These are phyloP conservation scores for Archips crataeganus DNA, from an alignment of 2,888 invertebrate genomes.

Conservation along the genomic window DNA sequence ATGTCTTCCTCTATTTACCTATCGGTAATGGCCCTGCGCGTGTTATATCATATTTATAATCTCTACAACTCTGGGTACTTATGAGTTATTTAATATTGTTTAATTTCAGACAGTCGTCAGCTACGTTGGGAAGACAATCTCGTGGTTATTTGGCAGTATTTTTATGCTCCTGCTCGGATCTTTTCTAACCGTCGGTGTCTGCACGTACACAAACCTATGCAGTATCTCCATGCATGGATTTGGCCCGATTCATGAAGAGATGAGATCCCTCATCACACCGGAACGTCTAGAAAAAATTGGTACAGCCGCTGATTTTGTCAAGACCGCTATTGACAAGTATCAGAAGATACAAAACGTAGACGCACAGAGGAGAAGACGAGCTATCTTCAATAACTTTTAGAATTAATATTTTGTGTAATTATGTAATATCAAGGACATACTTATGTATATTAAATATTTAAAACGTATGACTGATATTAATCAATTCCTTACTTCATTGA, in stretches of 20 bases:
- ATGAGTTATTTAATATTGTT: background rate
- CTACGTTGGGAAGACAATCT: constrained; percentile 67
- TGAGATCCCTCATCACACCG: constrained; percentile 85
- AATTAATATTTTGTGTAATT: background rate
- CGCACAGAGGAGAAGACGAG: constrained; percentile 57
- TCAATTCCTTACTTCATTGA: no score
- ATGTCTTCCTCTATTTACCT: background rate
- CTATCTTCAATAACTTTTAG: constrained; percentile 46
- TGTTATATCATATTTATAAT: background rate
- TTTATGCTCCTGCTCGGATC: constrained; percentile 83
- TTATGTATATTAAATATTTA: no score
- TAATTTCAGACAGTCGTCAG: constrained; percentile 71
- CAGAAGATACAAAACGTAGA: constrained; percentile 73
- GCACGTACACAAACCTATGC: constrained; percentile 88
- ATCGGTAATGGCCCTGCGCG: background rate
- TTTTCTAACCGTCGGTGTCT: constrained; percentile 77
- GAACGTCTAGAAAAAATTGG: constrained; percentile 87
- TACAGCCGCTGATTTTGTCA: constrained; percentile 85
- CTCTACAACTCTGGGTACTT: background rate
- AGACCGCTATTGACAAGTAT: constrained; percentile 87
- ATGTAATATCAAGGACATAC: no score
- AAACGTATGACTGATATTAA: no score
- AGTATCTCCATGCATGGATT: constrained; percentile 86
- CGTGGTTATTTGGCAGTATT: constrained; percentile 72
- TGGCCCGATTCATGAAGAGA: constrained; percentile 85